Evolutionary conservation across 1,140 invertebrate species (phyloP).

Genomic region (Brachionus rubens): DNA sequence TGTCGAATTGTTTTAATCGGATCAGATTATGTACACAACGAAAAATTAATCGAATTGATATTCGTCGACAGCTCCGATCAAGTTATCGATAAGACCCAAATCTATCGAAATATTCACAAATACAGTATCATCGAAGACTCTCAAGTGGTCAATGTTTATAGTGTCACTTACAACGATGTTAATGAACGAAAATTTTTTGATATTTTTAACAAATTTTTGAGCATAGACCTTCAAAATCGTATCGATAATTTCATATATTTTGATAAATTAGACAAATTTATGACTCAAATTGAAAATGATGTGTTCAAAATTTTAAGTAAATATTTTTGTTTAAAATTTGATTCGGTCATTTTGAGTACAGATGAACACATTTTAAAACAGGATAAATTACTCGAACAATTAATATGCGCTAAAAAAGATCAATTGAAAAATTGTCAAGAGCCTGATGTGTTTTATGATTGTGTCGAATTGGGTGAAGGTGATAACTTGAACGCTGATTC

Average conservation of each 20-base stretch:
- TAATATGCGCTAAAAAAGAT: conserved; percentile 12
- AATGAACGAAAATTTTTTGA: conserved; percentile 12
- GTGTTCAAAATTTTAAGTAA: background rate
- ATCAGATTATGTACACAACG: background rate
- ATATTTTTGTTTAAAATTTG: conserved; percentile 5
- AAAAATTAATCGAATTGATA: background rate
- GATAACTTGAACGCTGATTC: background rate
- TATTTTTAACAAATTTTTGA: background rate
- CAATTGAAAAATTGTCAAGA: background rate
- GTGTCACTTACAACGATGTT: background rate
- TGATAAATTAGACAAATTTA: background rate
- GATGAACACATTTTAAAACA: background rate
- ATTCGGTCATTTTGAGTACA: background rate
- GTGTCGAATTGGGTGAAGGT: background rate
- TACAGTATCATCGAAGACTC: background rate
- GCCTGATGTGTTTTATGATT: background rate
- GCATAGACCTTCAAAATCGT: background rate
- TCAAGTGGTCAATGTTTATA: background rate
- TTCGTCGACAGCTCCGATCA: background rate
- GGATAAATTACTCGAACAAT: background rate
- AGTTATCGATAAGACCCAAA: background rate
- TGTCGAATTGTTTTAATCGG: no score
- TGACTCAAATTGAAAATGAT: background rate
- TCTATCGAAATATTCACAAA: background rate
- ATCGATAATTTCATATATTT: background rate